Base-by-base conservation (phyloP, 2,113 vertebrate species). In the Nothocercus nigrocapillus region DNA sequence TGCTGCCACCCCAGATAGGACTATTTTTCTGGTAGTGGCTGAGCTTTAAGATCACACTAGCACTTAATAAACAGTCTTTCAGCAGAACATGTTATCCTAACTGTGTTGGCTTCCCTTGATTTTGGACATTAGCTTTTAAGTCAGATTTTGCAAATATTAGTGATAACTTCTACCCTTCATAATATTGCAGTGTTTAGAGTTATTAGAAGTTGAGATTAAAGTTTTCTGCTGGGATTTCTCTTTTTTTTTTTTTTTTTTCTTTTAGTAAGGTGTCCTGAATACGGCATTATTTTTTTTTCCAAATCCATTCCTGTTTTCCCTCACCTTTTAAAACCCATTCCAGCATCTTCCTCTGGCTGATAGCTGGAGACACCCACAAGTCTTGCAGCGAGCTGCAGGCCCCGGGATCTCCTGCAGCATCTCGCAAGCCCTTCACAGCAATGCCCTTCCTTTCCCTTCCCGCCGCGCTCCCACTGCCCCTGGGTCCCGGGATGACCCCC, bases 131-230 rank as follows among this genome's bases (percentile, higher is more conserved):
- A 28, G 24, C 89, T 88, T 56, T 91, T 89, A 42, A 88, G 9
- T 89, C 49, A 75, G 67, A 77, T 88, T 89, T 93, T 89, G 72
- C 68, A 73, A 87, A 85, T 47, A 85, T 40, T 51, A 58, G 38
- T 70, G 36, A 45, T 32, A 77, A 62, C 53, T 7, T 53, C 56
- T 70, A 15, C 67, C 28, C 20, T 28, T 91, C 19, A 7, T 80
- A n/a, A 66, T 91, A 63, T 74, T 80, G 24, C 36, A 74, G 53
- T 62, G 54, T 47, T 51, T 42, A 11, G 87, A 87, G 54, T 89
- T 85, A 69, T 77, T 85, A 74, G 47, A 82, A 66, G 22, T 21
- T 30, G 85, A 24, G 51, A 66, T 82, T 40, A 38, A 22, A 19
- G 2, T 27, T 56, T 56, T 80, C 66, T 94, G 13, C 82, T 86